Evolutionary conservation across 2,113 vertebrate genomes (phyloP), one percentile per base, ranked within the genome.

Genomic region (Sinocyclocheilus anshuiensis): DNA sequence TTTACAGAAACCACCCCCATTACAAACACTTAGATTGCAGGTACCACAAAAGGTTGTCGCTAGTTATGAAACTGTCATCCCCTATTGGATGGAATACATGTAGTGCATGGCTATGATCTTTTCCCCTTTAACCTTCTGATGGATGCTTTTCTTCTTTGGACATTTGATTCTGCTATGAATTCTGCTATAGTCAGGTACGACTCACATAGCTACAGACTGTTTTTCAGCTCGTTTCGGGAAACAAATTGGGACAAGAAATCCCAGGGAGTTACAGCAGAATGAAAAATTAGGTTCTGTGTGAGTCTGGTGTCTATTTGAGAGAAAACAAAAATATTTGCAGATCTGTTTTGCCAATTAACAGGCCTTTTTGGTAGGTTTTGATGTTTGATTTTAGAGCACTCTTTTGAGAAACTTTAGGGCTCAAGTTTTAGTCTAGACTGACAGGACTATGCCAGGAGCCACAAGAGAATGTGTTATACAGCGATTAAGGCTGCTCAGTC

Each of bases 41-140:
- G 59, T 45, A 26, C 81, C 77, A 45, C 45, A 57, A 50, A 36
- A 33, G 59, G 65, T 77, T 78, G 39, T 63, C 11, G 26, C 22
- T 22, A 6, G 83, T 88, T 86, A 83, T 80, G 57, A 59, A 55
- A 59, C 80, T 86, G 65, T 80, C 67, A 79, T 84, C 81, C 63
- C 65, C 33, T 80, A 48, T 80, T 84, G 84, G 12, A 74, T 39
- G 6, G 61, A 55, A 86, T 45, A 59, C 72, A 78, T 82, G 61
- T 65, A 50, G 59, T 18, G n/a, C 9, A 69, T 33, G 4, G 12
- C 48, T 33, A 16, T 24, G 48, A 89, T 83, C 67, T 79, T 59
- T 74, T 13, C 8, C 55, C 22, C 50, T 55, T 36, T 80, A 11
- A 72, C n/a, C 39, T 59, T 39, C 6, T 6, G 33, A 71, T 84